Evolutionary conservation across 2,888 invertebrate genomes (phyloP), one percentile per base, ranked within the genome.

Genomic region (Lasioglossum calceatum): DNA sequence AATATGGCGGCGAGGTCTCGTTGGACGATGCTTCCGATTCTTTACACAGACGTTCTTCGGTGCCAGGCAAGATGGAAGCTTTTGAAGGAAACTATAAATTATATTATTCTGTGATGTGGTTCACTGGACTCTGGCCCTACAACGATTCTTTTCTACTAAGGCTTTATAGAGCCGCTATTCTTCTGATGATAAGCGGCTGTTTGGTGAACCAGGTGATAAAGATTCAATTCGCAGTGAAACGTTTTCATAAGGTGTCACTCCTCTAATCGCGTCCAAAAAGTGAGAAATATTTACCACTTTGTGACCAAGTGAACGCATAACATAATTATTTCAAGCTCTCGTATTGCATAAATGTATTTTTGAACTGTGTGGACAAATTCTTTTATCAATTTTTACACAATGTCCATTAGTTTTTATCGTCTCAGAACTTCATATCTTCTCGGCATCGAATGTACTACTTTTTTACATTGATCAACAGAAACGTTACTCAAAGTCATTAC

Each of bases 401-500:
- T 16, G 39, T 80, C 67, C 67, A 12, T 50, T 80, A 75, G 70
- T 75, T 74, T 27, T 79, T 50, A 74, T 74, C 36, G 47, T 64
- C 47, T 74, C 64, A 8, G 64, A 27, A 27, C 27, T 27, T 27
- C 8, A 74, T 47, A 79, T 36, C 67, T 80, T 74, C 8, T 79
- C 67, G 42, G 39, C 42, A 42, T 80, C 39, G 74, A 74, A 71
- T 76, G 32, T 76, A 81, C 44, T 81, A 58, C 75, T 44, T 70
- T 74, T 71, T 54, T 71, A 58, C 58, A 81, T 71, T 58, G 23
- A 36, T 81, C 44, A 19, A 71, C 32, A 2, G 58, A 58, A 71
- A 71, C 70, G 76, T 76, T 76, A 58, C 16, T 71, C 76, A 36
- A 81, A 76, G 39, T 39, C 1, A 50, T 78, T 78, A 71, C n/a